Percentiles rank a stretch among this genome's conserved stretches.
phyloP scores from a whole-genome alignment of 2,797 vertebrate species.

The Hypotaenidia philippensis region DNA sequence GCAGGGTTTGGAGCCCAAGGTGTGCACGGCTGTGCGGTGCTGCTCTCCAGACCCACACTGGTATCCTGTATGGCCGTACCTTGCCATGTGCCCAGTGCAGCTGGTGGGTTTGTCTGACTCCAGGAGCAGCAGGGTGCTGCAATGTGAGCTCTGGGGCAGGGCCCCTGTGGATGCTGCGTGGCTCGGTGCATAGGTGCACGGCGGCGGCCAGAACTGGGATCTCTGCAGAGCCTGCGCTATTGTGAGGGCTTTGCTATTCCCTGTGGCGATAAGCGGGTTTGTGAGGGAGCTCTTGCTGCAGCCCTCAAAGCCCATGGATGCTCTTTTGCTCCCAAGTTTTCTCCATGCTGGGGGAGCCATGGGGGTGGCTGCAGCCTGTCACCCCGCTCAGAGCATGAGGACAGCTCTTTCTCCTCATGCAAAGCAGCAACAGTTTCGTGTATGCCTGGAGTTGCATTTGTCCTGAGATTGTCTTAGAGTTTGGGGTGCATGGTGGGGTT shows the following conservation, averaged over 20 bases:
- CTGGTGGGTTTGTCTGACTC: fast-evolving
- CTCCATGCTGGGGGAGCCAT: fast-evolving
- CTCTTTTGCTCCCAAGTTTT: background rate
- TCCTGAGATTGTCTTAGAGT: background rate
- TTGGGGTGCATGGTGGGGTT: background rate
- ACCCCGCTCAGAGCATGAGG: background rate
- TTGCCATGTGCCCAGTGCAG: background rate
- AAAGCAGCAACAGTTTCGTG: fast-evolving
- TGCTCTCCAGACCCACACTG: background rate
- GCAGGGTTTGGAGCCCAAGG: background rate
- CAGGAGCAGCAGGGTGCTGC: background rate
- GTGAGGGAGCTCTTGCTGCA: background rate
- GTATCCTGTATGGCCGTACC: background rate
- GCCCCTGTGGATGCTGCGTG: background rate
- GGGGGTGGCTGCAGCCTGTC: background rate
- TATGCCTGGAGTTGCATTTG: background rate
- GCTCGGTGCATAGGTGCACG: fast-evolving
- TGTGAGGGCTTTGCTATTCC: background rate
- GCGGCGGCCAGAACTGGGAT: fast-evolving
- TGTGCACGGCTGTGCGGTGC: fast-evolving
- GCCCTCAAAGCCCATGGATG: fast-evolving
- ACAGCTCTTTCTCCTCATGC: background rate
- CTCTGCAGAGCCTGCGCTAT: background rate
- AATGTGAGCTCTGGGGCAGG: background rate
- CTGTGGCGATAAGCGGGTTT: fast-evolving